These are phyloP conservation scores for Eupleurogrammus muticus DNA, from an alignment of 2,797 vertebrate species.

Conservation along the genomic window DNA sequence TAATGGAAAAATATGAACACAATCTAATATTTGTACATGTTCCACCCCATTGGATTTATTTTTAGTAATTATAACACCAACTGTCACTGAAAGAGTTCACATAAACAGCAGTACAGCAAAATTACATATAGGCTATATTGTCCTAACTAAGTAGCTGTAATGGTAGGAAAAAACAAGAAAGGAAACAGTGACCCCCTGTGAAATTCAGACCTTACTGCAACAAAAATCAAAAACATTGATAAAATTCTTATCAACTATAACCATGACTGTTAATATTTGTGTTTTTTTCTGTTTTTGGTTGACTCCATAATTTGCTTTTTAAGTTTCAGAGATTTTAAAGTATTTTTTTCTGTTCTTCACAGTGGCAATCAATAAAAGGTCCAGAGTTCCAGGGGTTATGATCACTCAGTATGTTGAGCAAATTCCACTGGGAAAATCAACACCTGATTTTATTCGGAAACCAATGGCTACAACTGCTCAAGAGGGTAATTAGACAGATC, in stretches of 20 bases:
- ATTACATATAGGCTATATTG: neutral
- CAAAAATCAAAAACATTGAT: neutral
- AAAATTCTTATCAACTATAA: neutral
- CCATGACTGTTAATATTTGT: neutral
- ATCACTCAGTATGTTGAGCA: constrained; percentile 86
- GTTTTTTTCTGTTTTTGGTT: neutral
- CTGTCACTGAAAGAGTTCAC: no score
- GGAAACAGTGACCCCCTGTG: constrained; percentile 76
- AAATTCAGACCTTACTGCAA: constrained; percentile 43
- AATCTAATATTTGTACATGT: neutral
- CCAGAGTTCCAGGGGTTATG: constrained; percentile 86
- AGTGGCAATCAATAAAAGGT: constrained; percentile 85
- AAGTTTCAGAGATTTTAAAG: neutral
- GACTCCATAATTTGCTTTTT: neutral
- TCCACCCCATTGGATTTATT: neutral
- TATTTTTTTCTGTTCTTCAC: constrained; percentile 34
- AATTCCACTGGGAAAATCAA: constrained; percentile 85
- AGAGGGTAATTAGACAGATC: constrained; percentile 78
- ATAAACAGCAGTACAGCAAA: neutral
- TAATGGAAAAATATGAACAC: neutral
- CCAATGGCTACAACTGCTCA: constrained; percentile 85
- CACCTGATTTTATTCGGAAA: constrained; percentile 88
- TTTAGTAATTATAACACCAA: neutral
- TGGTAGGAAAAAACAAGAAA: constrained; percentile 31
- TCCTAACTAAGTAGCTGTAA: neutral